Evolutionary conservation across 2,888 invertebrate genomes (phyloP), one percentile per base, ranked within the genome.

Genomic region (Morpho deidamia): DNA sequence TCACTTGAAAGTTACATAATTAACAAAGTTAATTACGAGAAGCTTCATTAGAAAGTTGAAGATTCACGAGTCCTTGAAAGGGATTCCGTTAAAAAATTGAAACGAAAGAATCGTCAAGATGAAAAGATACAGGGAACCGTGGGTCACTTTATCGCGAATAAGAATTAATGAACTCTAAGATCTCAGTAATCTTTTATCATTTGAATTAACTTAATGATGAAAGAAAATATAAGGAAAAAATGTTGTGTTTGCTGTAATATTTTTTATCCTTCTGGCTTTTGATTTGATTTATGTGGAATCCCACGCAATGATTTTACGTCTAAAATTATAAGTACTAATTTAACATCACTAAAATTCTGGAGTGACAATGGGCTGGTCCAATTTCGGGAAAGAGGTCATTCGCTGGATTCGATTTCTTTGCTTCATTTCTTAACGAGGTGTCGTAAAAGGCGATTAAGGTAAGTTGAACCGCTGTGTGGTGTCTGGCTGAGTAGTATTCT

Each of bases 1-100:
- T 59, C 60, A 59, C 54, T 60, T 49, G 43, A 61, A 68, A 69
- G 63, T 68, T 68, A 61, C 61, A 62, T 69, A 66, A 65, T 75
- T 74, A 74, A 70, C 65, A 65, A 73, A 74, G 68, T 74, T 74
- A 74, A 74, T 74, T 74, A 74, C 71, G 69, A 66, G 71, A 69
- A 71, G 69, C 78, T 77, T 74, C 75, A 76, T 78, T 65, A 69
- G 66, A 66, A 76, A 78, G 67, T 76, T 76, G 35, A 40, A 34
- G 40, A 33, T 32, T 34, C 40, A 33, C 33, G 11, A 7, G 33
- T 12, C n/a, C 10, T 40, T 37, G n/a, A 8, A 37, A 42, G 38
- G 37, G 50, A 51, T 59, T 55, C 53, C 54, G 58, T 56, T 60
- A 59, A 60, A 62, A n/a, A 60, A 58, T 58, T 59, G 56, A 62